Base-by-base conservation (phyloP, 2,113 vertebrate species). In the Mus spicilegus region DNA sequence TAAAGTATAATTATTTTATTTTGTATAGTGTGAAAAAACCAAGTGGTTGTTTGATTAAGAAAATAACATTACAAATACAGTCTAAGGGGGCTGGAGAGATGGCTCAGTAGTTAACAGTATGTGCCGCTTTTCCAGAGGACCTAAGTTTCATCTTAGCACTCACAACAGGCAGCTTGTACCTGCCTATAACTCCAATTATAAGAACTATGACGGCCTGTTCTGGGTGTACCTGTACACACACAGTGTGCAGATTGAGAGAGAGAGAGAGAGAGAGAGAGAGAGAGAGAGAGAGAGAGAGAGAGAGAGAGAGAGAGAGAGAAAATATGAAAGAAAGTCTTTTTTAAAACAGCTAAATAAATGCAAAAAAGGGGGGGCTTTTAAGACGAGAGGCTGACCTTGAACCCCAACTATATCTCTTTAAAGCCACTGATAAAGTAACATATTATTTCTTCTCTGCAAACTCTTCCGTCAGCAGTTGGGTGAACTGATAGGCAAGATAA, bases 321-420 rank as follows among this genome's bases (percentile, higher is more conserved):
- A n/a, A n/a, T n/a, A 28, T 24, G 22, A 0, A 75, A n/a, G 36
- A 24, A 42, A 42, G n/a, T 39, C 36, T 73, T 39, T n/a, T 72
- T 39, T n/a, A 42, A 33, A 42, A 75, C 5, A 73, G n/a, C 39
- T 75, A 75, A 73, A 75, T 20, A 42, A 42, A 42, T 42, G 39
- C 9, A 12, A 16, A 61, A 94, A 92, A 90, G 86, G 14, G 39
- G 86, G 14, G 36, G 26, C 72, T 90, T 76, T 16, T 82, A 76
- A 93, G 36, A 93, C 56, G 56, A 95, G 90, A 80, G 91, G 75
- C 93, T 95, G 85, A 96, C 85, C 87, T 96, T 96, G 69, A 89
- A 75, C 36, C 95, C 86, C 84, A 46, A 94, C 84, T 77, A 76
- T 26, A 81, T 91, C 94, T 75, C 92, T 95, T 76, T 84, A 95